Evolutionary conservation across 2,888 invertebrate species (phyloP), one percentile per base, ranked within the genome.

Genomic region (Protonemura montana): DNA sequence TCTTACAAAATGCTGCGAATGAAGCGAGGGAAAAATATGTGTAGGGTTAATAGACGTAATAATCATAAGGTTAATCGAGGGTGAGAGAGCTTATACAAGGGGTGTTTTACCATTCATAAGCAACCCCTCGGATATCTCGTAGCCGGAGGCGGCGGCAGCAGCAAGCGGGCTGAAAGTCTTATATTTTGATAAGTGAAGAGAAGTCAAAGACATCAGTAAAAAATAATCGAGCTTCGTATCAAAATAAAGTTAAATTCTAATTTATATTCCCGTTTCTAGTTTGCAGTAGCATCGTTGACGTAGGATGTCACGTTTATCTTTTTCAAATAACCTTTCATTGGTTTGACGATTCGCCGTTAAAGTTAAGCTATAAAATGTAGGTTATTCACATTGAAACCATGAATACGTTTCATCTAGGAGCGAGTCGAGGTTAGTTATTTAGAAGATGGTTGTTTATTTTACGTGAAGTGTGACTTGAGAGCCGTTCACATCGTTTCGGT

Each of bases 61-160:
- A 78, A 78, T 78, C 78, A 21, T 78, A 78, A 78, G 78, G 81
- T 81, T 81, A 81, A 81, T 81, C 81, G 29, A 81, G 81, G 81
- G 30, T 21, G 30, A 81, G n/a, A 81, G n/a, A 78, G 78, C 27
- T 78, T 78, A 35, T 35, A 35, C 10, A 78, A 78, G 78, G 28
- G 78, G 78, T 78, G 78, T 78, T 78, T 78, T 78, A 27, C 13
- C 78, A 78, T 27, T 27, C 26, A 78, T 30, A 30, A 30, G 28
- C n/a, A 30, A 81, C n/a, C 30, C 30, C n/a, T 28, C 28, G 16
- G 28, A 30, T 30, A 81, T 78, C 78, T 25, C 6, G 26, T 21
- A 27, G 78, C 78, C 26, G 21, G 13, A 10, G 59, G 59, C 3
- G 21, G 21, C 59, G 21, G 13, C 59, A 21, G 59, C 3, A 59